Conservation (phyloP, 2,113 vertebrate species). For the Ptyas mucosa region DNA sequence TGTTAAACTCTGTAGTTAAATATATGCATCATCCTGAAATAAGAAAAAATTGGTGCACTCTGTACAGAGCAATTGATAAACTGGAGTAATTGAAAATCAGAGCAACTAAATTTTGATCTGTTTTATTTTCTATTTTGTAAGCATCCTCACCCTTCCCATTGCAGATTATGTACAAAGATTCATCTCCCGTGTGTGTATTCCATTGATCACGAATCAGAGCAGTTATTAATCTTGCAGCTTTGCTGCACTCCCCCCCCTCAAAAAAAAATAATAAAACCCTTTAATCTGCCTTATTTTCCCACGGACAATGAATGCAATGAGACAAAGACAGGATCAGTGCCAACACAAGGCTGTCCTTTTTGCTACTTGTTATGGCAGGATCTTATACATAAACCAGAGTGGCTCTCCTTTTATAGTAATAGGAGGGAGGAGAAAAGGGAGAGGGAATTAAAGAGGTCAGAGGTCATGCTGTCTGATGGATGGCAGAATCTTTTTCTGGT, state of each 20-base stretch:
- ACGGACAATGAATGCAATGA: slow-evolving; percentile 63
- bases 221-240: slow-evolving; percentile 63
- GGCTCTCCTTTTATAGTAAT: slow-evolving; percentile 33
- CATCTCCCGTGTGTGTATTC: slow-evolving; percentile 45
- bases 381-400: slow-evolving; percentile 50
- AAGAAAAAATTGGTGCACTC: background rate
- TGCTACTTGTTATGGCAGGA: slow-evolving; percentile 45
- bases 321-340: slow-evolving; percentile 57
- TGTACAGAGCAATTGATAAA: background rate
- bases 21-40: background rate
- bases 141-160: background rate
- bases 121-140: slow-evolving; percentile 16
- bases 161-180: slow-evolving; percentile 47
- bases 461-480: slow-evolving; percentile 22
- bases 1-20: background rate
- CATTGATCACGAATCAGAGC: slow-evolving; percentile 60
- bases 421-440: slow-evolving; percentile 26
- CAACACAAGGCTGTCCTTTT: slow-evolving; percentile 58
- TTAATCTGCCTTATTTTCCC: slow-evolving; percentile 66
- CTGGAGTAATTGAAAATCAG: slow-evolving; percentile 2
- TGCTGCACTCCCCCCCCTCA: slow-evolving; percentile 45
- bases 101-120: slow-evolving; percentile 35
- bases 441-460: slow-evolving; percentile 48
- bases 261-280: slow-evolving; percentile 38
- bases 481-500: slow-evolving; percentile 41